Evolutionary conservation across 2,113 vertebrate genomes (phyloP).

Genomic region (Alethe castanea): DNA sequence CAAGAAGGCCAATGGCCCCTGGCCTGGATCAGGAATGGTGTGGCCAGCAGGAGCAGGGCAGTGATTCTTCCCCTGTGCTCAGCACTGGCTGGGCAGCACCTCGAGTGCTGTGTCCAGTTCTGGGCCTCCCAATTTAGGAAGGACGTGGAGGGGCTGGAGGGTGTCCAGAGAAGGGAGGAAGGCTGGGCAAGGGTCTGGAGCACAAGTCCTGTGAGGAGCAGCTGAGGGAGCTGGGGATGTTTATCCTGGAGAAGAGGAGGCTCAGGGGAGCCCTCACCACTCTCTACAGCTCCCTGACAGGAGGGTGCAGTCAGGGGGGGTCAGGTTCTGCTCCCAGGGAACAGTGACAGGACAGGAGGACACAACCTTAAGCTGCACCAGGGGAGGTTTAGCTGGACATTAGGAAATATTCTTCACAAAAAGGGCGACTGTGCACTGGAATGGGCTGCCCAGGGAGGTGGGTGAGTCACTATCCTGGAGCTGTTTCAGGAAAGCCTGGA

Average conservation of each 20-base stretch:
- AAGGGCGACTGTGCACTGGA: accelerated
- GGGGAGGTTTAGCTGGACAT: background rate
- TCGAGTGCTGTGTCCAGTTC: background rate
- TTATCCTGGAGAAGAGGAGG: background rate
- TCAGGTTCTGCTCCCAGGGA: background rate
- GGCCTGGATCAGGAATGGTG: background rate
- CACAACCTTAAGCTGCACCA: background rate
- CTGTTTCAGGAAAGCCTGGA: background rate
- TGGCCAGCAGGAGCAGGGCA: background rate
- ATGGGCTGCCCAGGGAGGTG: background rate
- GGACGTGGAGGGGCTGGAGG: accelerated
- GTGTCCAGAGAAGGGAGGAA: background rate
- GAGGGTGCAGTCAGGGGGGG: background rate
- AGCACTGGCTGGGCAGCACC: too few species aligned
- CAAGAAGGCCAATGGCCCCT: background rate
- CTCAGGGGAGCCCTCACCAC: background rate
- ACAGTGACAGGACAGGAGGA: background rate
- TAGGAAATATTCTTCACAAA: background rate
- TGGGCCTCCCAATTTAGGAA: accelerated
- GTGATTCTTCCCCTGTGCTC: too few species aligned
- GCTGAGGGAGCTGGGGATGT: background rate
- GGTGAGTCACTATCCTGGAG: accelerated
- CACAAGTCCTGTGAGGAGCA: accelerated
- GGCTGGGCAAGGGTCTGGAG: background rate
- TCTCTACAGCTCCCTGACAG: background rate